Conservation (phyloP, 2,797 vertebrate species). For the Rhinatrema bivittatum region DNA sequence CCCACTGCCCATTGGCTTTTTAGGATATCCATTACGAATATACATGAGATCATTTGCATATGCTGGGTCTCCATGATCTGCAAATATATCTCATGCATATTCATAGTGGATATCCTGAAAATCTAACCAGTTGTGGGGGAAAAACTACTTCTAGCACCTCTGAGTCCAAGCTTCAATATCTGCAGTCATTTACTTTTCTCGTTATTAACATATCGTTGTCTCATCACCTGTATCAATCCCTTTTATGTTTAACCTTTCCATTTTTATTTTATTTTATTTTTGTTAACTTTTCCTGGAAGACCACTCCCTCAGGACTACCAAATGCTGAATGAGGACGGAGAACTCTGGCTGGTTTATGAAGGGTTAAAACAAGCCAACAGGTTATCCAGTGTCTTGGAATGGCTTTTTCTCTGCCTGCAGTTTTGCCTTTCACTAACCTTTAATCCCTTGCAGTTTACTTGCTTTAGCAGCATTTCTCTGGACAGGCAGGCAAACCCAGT, state of each 20-base stretch:
- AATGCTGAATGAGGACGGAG: conserved; percentile 96
- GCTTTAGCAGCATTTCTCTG: conserved; percentile 37
- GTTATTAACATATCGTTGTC: conserved; percentile 5
- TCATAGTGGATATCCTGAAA: too few species aligned
- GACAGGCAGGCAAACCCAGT: conserved; percentile 3
- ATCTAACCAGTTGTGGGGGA: too few species aligned
- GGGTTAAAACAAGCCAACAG: conserved; percentile 98
- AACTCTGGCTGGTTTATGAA: conserved; percentile 98
- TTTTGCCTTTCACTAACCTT: conserved; percentile 54
- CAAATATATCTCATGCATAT: too few species aligned
- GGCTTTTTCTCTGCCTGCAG: conserved; percentile 28
- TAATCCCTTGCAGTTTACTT: conserved; percentile 29
- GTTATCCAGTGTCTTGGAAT: conserved; percentile 67
- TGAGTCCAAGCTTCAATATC: too few species aligned
- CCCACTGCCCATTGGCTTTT: too few species aligned
- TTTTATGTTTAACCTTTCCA: conserved; percentile 44
- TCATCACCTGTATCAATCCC: conserved; percentile 40
- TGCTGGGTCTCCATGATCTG: too few species aligned
- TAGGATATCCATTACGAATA: too few species aligned
- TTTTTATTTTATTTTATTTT: conserved; percentile 51
- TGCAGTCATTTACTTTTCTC: neutral
- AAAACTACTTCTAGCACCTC: too few species aligned
- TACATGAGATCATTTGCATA: too few species aligned
- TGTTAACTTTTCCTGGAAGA: conserved; percentile 78
- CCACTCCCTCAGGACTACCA: conserved; percentile 82